Conservation (phyloP, 2,888 invertebrate genomes). For the Heliothis peltigera region DNA sequence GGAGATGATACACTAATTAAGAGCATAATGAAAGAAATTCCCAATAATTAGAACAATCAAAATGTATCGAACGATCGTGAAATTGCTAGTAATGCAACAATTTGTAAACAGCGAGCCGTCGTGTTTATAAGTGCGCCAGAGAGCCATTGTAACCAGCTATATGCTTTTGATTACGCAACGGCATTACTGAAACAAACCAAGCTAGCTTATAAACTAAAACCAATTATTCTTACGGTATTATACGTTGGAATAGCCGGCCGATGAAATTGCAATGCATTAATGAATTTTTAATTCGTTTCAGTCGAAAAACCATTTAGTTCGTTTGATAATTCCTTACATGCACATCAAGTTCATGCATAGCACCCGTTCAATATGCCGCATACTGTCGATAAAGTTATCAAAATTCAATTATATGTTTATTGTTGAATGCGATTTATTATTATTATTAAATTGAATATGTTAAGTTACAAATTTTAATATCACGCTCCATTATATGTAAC, state of each 20-base stretch:
- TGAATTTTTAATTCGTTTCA: conserved; percentile 57
- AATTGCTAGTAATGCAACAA: conserved; percentile 80
- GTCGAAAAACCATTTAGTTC: conserved; percentile 26
- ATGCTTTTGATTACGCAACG: conserved; percentile 72
- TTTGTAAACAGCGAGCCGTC: conserved; percentile 81
- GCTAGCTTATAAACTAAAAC: conserved; percentile 67
- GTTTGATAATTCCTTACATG: conserved; percentile 20
- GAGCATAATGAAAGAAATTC: conserved; percentile 67
- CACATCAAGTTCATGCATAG: conserved; percentile 2
- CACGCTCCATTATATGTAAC: conserved; percentile 30
- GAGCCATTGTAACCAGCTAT: conserved; percentile 76
- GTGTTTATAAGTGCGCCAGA: conserved; percentile 75
- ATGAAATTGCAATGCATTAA: conserved; percentile 56
- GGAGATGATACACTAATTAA: conserved; percentile 6
- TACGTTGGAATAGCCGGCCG: conserved; percentile 33
- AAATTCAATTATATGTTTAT: conserved; percentile 31
- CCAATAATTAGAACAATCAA: conserved; percentile 83
- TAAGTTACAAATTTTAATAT: conserved; percentile 25
- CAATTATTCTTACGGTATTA: conserved; percentile 58
- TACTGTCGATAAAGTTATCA: conserved; percentile 18
- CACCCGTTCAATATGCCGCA: background rate
- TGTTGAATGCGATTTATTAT: background rate
- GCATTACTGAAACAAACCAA: conserved; percentile 68
- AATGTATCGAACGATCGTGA: conserved; percentile 64
- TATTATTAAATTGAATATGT: conserved; percentile 13